Evolutionary conservation across 2,797 vertebrate species (phyloP).

Genomic region (Bryconaethiops microstoma): DNA sequence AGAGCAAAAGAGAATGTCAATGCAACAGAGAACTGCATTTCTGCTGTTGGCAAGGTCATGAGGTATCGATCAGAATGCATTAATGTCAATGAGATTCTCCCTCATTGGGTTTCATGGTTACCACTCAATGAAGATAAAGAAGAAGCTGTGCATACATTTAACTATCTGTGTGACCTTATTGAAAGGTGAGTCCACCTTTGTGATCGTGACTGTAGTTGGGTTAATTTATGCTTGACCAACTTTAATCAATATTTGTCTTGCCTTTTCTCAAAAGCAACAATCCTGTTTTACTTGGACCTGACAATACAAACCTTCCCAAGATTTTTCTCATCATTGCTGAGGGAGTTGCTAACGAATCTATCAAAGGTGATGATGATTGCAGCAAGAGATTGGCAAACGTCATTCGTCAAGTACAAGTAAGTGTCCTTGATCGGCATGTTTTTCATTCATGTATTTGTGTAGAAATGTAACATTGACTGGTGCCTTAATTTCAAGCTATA

Average conservation of each 20-base stretch:
- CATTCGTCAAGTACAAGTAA: constrained; percentile 96
- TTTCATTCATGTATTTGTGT: background rate
- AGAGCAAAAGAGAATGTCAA: constrained; percentile 96
- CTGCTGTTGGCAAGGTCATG: constrained; percentile 96
- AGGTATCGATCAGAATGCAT: constrained; percentile 93
- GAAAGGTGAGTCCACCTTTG: constrained; percentile 82
- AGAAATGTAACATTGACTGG: background rate
- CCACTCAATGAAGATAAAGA: constrained; percentile 99
- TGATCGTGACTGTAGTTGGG: background rate
- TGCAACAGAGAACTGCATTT: constrained; percentile 99
- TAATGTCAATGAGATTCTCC: constrained; percentile 91
- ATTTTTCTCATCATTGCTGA: constrained; percentile 97
- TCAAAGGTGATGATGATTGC: constrained; percentile 93
- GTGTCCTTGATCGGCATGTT: constrained; percentile 10
- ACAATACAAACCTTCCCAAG: constrained; percentile 95
- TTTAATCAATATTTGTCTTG: background rate
- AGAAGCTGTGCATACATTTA: constrained; percentile 96
- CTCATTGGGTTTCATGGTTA: constrained; percentile 98
- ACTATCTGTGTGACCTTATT: constrained; percentile 95
- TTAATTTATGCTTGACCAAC: background rate
- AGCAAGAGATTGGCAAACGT: constrained; percentile 94
- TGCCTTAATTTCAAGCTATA: background rate
- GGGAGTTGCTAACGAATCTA: constrained; percentile 92
- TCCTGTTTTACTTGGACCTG: constrained; percentile 91
- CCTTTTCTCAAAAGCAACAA: constrained; percentile 84